Evolutionary conservation across 2,888 invertebrate species (phyloP), one percentile per base, ranked within the genome.

Genomic region (Cybosia mesomella): DNA sequence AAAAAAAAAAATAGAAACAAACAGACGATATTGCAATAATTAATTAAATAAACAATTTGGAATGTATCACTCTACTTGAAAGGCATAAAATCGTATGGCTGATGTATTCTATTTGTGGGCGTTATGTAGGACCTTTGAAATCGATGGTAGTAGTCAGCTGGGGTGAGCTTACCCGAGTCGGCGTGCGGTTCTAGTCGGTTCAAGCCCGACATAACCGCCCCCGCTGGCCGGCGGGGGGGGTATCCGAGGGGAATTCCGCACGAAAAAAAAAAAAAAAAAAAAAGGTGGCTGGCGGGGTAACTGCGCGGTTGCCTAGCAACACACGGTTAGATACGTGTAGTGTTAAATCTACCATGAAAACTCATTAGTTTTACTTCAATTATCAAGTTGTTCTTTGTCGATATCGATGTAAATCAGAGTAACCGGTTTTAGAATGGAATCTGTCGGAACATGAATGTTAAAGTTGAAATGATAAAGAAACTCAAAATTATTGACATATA

Each of bases 301-400:
- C 64, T 32, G 77, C 67, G 75, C 60, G 58, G 80, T 79, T 77
- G 77, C 81, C 66, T 24, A 32, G 81, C 79, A 80, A 81, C 80
- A 15, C 13, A 11, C 15, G 39, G 15, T 13, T 39, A 13, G 13
- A 22, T n/a, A n/a, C 9, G 13, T 54, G n/a, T n/a, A n/a, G n/a
- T n/a, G n/a, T n/a, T n/a, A n/a, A n/a, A 59, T 60, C 54, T 76
- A 74, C 78, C 49, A 77, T 36, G 60, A 53, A 69, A 80, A 74
- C 79, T 80, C 76, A 70, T 58, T 58, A 0, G 67, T 70, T 62
- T 68, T 70, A 59, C 57, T 55, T 28, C 63, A 59, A 63, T 66
- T 49, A 39, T 18, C 5, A 65, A 69, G 22, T 53, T 15, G 32
- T 66, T 62, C 10, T 57, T 75, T 60, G 18, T 8, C 34, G 24